phyloP scores from a whole-genome alignment of 2,797 vertebrate genomes.

The Manis crassicaudata region DNA sequence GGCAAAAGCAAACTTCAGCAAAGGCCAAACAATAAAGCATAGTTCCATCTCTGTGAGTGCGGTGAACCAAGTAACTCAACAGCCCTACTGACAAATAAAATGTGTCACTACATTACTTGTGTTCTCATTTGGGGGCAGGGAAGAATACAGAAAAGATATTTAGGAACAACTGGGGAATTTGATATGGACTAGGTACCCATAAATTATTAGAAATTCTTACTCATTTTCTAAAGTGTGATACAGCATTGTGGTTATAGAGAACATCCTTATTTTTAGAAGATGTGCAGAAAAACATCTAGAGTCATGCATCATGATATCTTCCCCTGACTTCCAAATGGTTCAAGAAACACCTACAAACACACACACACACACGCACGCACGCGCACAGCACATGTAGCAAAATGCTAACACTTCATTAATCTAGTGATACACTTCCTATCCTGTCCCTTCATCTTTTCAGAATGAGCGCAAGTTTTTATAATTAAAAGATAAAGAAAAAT shows the following conservation, averaged over 20 bases:
- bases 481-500: slow-evolving; percentile 4
- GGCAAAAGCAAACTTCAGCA: neutral
- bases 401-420: neutral
- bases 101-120: neutral
- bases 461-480: neutral
- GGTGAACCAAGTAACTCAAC: neutral
- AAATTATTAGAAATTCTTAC: slow-evolving; percentile 13
- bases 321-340: neutral
- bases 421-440: neutral
- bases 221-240: neutral
- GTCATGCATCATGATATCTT: neutral
- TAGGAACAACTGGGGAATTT: neutral
- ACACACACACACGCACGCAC: neutral
- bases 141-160: neutral
- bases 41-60: neutral
- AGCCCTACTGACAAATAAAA: neutral
- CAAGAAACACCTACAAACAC: neutral
- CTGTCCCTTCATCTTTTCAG: neutral
- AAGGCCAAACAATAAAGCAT: neutral
- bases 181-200: neutral
- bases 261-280: neutral
- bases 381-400: neutral
- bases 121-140: neutral
- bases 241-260: neutral
- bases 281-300: neutral